Base-by-base conservation (phyloP, 2,113 vertebrate genomes). In the Dolichallabes microphthalmus region DNA sequence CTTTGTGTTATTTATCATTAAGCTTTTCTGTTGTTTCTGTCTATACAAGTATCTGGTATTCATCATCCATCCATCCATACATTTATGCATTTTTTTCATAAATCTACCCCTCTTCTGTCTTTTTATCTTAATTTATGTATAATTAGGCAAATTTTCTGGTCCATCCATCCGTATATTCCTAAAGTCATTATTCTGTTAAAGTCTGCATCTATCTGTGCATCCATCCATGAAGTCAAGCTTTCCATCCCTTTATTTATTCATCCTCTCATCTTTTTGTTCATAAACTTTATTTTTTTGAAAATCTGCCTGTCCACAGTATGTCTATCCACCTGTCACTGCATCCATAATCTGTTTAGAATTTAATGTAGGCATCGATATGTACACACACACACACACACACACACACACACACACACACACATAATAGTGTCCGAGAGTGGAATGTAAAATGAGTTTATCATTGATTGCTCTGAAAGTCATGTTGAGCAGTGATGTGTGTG, bases 391-490 rank as follows among this genome's bases (percentile, higher is more conserved):
- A 32, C 64, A 68, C 64, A 68, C 64, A 39, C 35, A 71, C 68
- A 39, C 68, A 39, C 17, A 11, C 68, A 71, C 32, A 39, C 35
- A 22, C 68, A 71, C 30, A 39, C 68, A 71, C 11, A 4, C 0
- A 50, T 15, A 74, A 74, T 74, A 39, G 50, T 55, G 74, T 76
- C 74, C 8, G 74, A 55, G 14, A 76, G 50, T 30, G 6, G 13
- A 76, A 76, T 76, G 50, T 76, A 27, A 55, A 76, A 75, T 76
- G 74, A 76, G 55, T 76, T 76, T 55, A 13, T 27, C 55, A 76
- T 76, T 76, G 74, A 76, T 76, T 76, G 25, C 74, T 55, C 13
- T 30, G n/a, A 55, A 53, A 75, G 71, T 50, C 1, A 12, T 50
- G 35, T n/a, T 74, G 39, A 73, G n/a, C 45, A 73, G 20, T 2